These are phyloP conservation scores for Melanerpes formicivorus DNA, from an alignment of 2,113 vertebrate species.

Conservation along the genomic window DNA sequence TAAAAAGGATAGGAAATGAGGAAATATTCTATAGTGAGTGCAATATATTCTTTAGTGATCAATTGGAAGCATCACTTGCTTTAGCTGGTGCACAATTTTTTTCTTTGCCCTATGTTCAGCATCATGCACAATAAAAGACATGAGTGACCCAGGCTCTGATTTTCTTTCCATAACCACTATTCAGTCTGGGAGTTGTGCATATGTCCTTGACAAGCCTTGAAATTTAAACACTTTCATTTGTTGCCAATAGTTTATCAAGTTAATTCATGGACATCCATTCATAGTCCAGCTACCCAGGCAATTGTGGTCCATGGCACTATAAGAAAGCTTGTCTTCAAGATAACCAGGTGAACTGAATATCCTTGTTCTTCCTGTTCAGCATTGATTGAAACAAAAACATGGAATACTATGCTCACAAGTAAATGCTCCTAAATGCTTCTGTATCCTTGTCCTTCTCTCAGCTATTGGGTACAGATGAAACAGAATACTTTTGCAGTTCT, in stretches of 20 bases:
- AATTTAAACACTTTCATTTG: neutral
- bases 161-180: neutral
- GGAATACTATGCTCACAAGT: neutral
- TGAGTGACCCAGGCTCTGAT: neutral
- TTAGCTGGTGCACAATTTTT: neutral
- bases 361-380: neutral
- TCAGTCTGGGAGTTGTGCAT: neutral
- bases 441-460: neutral
- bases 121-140: neutral
- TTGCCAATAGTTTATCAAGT: neutral
- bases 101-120: neutral
- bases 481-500: neutral
- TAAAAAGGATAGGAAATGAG: neutral
- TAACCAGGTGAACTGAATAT: neutral
- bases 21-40: neutral
- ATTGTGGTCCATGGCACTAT: neutral
- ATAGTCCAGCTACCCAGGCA: neutral
- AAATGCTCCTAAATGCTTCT: neutral
- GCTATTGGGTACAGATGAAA: neutral
- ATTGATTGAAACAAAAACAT: neutral
- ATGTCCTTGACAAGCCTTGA: neutral
- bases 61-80: neutral
- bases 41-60: neutral
- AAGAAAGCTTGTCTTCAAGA: neutral
- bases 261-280: neutral